A percentile compares a stretch with the other conserved stretches of the same genome.
Evolutionary conservation across 2,113 vertebrate species (phyloP).

Genomic region (Orientallactaga bullata): DNA sequence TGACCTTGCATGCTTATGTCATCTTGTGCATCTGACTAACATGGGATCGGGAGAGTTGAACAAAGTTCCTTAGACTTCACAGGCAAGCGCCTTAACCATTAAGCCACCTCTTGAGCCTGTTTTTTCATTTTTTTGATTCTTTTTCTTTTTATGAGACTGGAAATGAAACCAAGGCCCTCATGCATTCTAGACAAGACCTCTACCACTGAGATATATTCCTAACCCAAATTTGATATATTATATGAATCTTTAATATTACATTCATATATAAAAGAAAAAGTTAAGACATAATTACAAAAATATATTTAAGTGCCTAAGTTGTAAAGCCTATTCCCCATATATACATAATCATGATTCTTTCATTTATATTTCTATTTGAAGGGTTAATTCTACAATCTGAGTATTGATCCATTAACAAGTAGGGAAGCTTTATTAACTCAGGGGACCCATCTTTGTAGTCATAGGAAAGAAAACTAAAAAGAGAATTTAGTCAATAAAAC

Average conservation of each 20-base stretch:
- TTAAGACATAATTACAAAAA: neutral
- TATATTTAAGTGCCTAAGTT: neutral
- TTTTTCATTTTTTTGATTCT: too few relatives aligned
- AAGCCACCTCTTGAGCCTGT: too few relatives aligned
- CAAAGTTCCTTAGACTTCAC: too few relatives aligned
- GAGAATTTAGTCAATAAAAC: neutral
- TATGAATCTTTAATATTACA: neutral
- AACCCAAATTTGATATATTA: neutral
- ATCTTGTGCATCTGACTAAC: too few relatives aligned
- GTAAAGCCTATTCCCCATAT: neutral
- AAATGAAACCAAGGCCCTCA: neutral
- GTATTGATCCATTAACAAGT: neutral
- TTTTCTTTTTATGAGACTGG: neutral
- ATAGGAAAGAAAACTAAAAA: neutral
- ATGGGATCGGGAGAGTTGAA: too few relatives aligned
- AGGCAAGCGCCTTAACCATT: too few relatives aligned
- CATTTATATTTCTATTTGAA: neutral
- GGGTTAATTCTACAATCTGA: neutral
- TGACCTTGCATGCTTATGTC: too few relatives aligned
- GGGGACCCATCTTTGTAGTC: neutral
- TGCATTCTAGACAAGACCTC: neutral
- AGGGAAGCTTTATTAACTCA: neutral
- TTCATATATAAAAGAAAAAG: conserved; percentile 8
- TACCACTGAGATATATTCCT: neutral
- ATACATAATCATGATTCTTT: neutral